Percentiles rank a stretch among this genome's conserved stretches.
Evolutionary conservation across 2,113 vertebrate species (phyloP).

Genomic region (Galemys pyrenaicus): DNA sequence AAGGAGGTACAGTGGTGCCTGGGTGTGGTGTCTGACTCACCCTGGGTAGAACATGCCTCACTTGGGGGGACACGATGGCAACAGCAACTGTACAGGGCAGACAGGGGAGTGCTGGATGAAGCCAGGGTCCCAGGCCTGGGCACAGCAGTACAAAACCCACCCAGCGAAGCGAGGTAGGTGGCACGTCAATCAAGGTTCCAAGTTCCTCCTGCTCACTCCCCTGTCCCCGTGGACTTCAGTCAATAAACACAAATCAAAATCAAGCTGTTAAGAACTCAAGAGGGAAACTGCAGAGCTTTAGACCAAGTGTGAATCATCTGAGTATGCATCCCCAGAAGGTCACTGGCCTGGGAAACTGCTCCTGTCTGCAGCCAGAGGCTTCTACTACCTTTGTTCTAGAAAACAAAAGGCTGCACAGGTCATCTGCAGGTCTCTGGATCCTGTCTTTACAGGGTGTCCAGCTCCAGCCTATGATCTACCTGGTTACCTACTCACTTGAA

Average conservation of each 20-base stretch:
- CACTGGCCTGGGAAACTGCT: neutral
- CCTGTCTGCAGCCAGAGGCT: neutral
- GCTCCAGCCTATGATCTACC: neutral
- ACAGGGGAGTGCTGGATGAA: neutral
- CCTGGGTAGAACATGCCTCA: no score
- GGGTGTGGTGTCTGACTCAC: neutral
- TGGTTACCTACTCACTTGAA: neutral
- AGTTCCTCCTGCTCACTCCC: no score
- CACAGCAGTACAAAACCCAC: neutral
- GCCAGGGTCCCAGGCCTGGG: neutral
- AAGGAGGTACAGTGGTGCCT: neutral
- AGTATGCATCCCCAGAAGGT: neutral
- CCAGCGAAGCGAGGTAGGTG: neutral
- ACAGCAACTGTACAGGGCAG: neutral
- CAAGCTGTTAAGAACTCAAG: neutral
- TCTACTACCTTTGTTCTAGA: neutral
- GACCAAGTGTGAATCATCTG: neutral
- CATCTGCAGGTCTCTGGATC: no score
- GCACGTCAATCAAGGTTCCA: neutral
- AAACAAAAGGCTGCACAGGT: neutral
- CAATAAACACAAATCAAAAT: neutral
- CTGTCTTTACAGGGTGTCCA: neutral
- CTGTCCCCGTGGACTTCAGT: neutral
- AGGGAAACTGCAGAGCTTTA: neutral
- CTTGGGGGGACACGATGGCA: neutral